Percentiles rank a stretch among this genome's conserved stretches.
These are phyloP conservation scores for Steinernema hermaphroditum DNA, from an alignment of 2,888 invertebrate species.

Conservation along the genomic window DNA sequence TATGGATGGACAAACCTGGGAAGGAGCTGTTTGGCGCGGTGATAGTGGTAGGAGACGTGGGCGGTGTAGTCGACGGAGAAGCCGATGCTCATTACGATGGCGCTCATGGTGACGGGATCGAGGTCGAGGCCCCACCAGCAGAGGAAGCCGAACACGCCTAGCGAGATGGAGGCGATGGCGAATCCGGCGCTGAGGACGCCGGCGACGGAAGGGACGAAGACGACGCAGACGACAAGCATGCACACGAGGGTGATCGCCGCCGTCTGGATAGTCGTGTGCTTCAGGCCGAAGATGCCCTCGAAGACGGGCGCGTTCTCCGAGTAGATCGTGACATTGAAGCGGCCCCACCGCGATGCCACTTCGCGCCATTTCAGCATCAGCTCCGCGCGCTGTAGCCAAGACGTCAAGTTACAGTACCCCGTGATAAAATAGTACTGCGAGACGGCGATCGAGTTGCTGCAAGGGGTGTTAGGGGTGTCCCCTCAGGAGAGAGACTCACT, in stretches of 20 bases:
- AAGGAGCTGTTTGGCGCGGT: slow-evolving; percentile 35
- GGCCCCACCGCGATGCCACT: slow-evolving; percentile 37
- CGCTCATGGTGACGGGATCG: slow-evolving; percentile 44
- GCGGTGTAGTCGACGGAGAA: slow-evolving; percentile 47
- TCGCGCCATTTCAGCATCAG: slow-evolving; percentile 43
- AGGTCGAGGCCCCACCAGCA: slow-evolving; percentile 38
- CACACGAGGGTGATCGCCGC: slow-evolving; percentile 39
- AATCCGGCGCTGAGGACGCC: slow-evolving; percentile 41
- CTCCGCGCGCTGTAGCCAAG: slow-evolving; percentile 40
- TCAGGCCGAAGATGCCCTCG: slow-evolving; percentile 39
- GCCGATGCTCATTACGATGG: slow-evolving; percentile 46
- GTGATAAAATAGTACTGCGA: slow-evolving; percentile 39
- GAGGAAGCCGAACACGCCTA: slow-evolving; percentile 44
- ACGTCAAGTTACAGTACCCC: slow-evolving; percentile 41
- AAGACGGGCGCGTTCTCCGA: slow-evolving; percentile 42
- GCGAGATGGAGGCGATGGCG: slow-evolving; percentile 41
- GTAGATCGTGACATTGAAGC: slow-evolving; percentile 45
- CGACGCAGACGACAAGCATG: slow-evolving; percentile 43
- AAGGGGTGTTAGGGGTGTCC: not conserved
- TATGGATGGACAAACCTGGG: not conserved
- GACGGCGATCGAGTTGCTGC: slow-evolving; percentile 28
- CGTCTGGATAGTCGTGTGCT: slow-evolving; percentile 34
- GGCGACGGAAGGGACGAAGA: slow-evolving; percentile 41
- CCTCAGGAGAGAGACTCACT: not conserved
- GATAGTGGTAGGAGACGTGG: slow-evolving; percentile 45